Evolutionary conservation across 2,113 vertebrate species (phyloP).

Genomic region (Pomatorhinus ruficollis): DNA sequence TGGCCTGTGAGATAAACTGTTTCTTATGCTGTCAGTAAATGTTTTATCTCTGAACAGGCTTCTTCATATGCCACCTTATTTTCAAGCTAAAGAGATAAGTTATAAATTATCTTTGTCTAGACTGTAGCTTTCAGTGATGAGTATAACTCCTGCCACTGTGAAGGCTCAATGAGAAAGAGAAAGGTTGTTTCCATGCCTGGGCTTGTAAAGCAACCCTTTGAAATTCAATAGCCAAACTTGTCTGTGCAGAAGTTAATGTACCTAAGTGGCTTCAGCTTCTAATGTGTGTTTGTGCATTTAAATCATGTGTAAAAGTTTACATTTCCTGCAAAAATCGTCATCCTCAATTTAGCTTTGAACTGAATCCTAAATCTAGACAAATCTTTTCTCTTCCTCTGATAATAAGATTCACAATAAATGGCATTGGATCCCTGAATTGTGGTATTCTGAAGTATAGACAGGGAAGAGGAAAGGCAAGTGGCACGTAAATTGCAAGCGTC

Average conservation of each 20-base stretch:
- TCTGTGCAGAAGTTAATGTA: not conserved
- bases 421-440: not conserved
- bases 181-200: not conserved
- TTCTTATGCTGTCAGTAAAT: not conserved
- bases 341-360: not conserved
- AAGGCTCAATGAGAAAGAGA: not conserved
- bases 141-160: not conserved
- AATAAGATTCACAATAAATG: not conserved
- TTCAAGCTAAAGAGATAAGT: not conserved
- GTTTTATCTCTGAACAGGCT: not conserved
- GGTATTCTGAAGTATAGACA: not conserved
- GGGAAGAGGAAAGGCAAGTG: not conserved
- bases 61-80: not conserved
- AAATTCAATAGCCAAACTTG: constrained; percentile 1
- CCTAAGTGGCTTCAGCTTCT: not conserved
- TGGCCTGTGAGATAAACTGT: not conserved
- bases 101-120: not conserved
- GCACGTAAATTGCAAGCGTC: not conserved
- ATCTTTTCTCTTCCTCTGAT: not conserved
- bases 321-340: not conserved
- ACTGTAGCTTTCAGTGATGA: not conserved
- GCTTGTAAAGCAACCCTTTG: constrained; percentile 5
- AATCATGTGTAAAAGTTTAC: not conserved
- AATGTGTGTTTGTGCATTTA: not conserved
- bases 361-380: not conserved